phyloP scores from a whole-genome alignment of 2,797 vertebrate species.

The Caiman crocodilus region DNA sequence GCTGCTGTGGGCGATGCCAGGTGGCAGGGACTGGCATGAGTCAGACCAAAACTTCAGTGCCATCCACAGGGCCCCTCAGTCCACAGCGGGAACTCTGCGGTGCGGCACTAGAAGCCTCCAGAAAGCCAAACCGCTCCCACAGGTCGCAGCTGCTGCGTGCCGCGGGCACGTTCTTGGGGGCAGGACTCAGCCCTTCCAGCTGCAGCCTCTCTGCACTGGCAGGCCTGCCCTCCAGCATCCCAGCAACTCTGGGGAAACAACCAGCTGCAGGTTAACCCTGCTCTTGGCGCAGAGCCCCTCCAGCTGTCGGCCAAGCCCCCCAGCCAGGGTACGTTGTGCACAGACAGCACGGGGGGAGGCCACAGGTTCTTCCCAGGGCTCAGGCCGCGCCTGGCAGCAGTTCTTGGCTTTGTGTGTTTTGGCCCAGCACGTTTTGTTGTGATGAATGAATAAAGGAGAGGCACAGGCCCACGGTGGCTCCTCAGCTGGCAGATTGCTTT shows the following conservation, averaged over 20 bases:
- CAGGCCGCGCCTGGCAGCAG: slow-evolving; percentile 97
- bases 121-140: background rate
- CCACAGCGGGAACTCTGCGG: background rate
- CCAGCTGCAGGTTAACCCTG: slow-evolving; percentile 81
- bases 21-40: too few species aligned
- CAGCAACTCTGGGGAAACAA: slow-evolving; percentile 79
- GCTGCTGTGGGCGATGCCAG: accelerated
- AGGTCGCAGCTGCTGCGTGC: too few species aligned
- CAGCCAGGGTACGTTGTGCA: slow-evolving; percentile 86
- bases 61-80: background rate
- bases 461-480: slow-evolving; percentile 89
- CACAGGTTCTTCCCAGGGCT: slow-evolving; percentile 88
- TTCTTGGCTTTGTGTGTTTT: slow-evolving; percentile 99
- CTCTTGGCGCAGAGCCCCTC: slow-evolving; percentile 69
- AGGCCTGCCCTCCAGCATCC: background rate
- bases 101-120: background rate
- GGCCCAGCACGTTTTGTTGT: slow-evolving; percentile 92
- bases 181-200: background rate
- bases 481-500: slow-evolving; percentile 94
- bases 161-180: too few species aligned
- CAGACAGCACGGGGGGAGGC: slow-evolving; percentile 78
- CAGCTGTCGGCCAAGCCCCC: slow-evolving; percentile 91
- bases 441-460: slow-evolving; percentile 99
- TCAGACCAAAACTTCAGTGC: background rate
- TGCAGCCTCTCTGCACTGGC: background rate